Evolutionary conservation across 2,888 invertebrate genomes (phyloP).

Genomic region (Lasioglossum morio): DNA sequence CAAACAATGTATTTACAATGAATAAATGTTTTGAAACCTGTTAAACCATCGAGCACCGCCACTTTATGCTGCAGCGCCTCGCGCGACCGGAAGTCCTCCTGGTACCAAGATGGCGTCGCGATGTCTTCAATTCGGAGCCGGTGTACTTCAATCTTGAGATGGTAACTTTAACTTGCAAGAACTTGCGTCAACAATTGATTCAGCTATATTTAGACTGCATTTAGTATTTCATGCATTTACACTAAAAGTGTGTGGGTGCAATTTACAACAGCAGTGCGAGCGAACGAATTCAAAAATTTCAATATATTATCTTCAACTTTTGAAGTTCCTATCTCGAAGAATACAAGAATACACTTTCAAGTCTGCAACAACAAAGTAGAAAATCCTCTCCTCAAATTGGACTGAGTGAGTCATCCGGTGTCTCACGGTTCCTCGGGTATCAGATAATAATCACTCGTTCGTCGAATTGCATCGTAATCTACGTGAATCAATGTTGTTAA

Average conservation of each 20-base stretch:
- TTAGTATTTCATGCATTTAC: too few species aligned
- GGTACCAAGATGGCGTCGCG: background rate
- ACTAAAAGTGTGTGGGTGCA: too few species aligned
- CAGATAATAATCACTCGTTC: conserved; percentile 1
- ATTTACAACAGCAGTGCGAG: too few species aligned
- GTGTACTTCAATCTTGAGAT: background rate
- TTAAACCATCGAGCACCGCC: conserved; percentile 13
- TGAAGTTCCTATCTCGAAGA: too few species aligned
- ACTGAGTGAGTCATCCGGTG: background rate
- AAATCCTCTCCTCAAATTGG: background rate
- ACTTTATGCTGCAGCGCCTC: background rate
- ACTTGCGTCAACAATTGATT: too few species aligned
- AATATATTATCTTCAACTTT: background rate
- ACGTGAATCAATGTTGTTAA: conserved; percentile 9
- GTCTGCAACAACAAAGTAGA: background rate
- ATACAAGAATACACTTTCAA: background rate
- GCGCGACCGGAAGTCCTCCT: background rate
- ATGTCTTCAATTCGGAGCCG: background rate
- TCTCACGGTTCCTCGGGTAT: background rate
- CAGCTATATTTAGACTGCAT: too few species aligned
- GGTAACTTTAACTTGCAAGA: background rate
- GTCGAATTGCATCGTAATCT: conserved; percentile 8
- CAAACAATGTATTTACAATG: conserved; percentile 75
- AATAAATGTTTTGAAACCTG: conserved; percentile 77
- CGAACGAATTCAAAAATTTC: background rate